Evolutionary conservation across 1,140 invertebrate species (phyloP), one percentile per base, ranked within the genome.

Genomic region (Spodoptera frugiperda): DNA sequence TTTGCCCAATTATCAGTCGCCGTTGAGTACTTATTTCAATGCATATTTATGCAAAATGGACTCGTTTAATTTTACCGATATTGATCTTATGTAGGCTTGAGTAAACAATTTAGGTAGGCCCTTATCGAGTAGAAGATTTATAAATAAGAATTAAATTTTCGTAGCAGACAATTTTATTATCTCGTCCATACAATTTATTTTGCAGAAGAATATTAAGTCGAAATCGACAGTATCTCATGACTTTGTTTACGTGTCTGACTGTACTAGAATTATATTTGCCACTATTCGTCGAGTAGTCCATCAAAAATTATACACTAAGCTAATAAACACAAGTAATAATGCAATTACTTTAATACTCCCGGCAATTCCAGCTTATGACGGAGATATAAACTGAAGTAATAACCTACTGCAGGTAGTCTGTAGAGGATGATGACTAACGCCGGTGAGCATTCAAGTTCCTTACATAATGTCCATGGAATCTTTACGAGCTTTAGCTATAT

Each of bases 1-100:
- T 81, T 78, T 78, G 75, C 72, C 73, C 76, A 81, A 81, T 81
- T 81, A 81, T 67, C 46, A 72, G 76, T 57, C 30, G 63, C 39
- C 44, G 71, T 59, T 48, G 54, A 46, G 61, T 59, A 70, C 39
- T 78, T 54, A 71, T 33, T 51, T 55, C 44, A 73, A 63, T 81
- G 76, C 65, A 76, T 81, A 81, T 78, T 76, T 67, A 80, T 76
- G 73, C 74, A 57, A 77, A 71, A 21, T 61, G 30, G 1, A 68
- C 71, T 48, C 65, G 65, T 49, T 61, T 55, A 68, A 30, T 76
- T 51, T 25, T 33, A 11, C 4, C 17, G 65, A 54, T 77, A 59
- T 49, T 30, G 53, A 68, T 77, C 53, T 61, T 61, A 84, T 80
- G 76, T 80, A 83, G 80, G 39, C 39, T 49, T 67, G 63, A 25